Percentiles rank a stretch among this genome's conserved stretches.
Conservation (phyloP, 1,140 invertebrate genomes). For the Sogatella furcifera region DNA sequence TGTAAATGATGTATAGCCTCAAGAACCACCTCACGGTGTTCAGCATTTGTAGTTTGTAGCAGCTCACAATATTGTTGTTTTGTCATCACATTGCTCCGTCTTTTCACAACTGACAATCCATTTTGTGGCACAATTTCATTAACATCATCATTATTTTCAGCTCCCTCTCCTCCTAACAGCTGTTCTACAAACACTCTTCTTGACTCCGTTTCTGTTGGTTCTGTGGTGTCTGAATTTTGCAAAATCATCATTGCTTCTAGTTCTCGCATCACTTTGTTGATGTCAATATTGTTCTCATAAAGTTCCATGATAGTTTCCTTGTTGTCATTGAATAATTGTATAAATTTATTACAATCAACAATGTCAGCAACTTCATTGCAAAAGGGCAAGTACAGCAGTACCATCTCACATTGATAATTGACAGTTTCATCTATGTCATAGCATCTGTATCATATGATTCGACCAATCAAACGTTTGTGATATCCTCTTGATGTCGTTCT, state of each 20-base stretch:
- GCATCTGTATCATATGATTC: conserved; percentile 29
- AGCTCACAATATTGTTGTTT: conserved; percentile 5
- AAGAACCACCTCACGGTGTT: conserved; percentile 9
- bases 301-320: conserved; percentile 27
- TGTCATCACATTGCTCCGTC: conserved; percentile 5
- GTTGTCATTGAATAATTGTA: conserved; percentile 28
- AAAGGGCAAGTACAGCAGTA: conserved; percentile 27
- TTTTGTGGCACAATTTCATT: not conserved
- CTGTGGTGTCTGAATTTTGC: conserved; percentile 23
- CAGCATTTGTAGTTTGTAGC: conserved; percentile 4
- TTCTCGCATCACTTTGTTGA: conserved; percentile 26
- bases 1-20: conserved; percentile 9
- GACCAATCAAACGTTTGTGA: conserved; percentile 11
- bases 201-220: conserved; percentile 20
- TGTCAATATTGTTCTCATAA: conserved; percentile 25
- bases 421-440: conserved; percentile 28
- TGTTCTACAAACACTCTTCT: conserved; percentile 18
- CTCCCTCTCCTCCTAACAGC: not conserved
- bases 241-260: not conserved
- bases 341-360: conserved; percentile 28
- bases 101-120: not conserved
- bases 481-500: conserved; percentile 19
- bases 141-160: conserved; percentile 19
- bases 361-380: conserved; percentile 29
- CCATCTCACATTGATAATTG: conserved; percentile 31